Base-by-base conservation (phyloP, 1,140 invertebrate genomes). In the Diploscapter pachys region DNA sequence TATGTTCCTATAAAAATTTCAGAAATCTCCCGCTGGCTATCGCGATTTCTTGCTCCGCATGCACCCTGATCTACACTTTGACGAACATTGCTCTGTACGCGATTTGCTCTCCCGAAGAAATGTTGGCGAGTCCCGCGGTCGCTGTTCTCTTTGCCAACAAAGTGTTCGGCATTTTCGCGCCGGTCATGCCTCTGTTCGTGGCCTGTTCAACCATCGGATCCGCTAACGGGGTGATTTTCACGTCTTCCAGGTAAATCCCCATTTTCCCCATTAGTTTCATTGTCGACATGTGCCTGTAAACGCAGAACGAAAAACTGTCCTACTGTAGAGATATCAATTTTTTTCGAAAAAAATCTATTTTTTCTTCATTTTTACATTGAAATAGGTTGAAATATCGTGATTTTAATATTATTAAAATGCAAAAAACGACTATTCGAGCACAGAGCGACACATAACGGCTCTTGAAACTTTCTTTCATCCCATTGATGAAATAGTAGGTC, bases 31-130 rank as follows among this genome's bases (percentile, higher is more conserved):
- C 96, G 5, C 90, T 90, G 74, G 95, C 96, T 4, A 98, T 99
- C 81, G 93, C 90, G 71, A 96, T 98, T 80, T 98, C 95, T 0
- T 95, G 93, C 85, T 89, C 92, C 9, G 87, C 98, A 70, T 94
- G 96, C 8, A 99, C 95, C 3, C 82, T 96, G 3, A 93, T 99
- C 9, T 99, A 99, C 85, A 92, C 95, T 0, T 88, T 97, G 77
- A 93, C 95, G 4, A 99, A 98, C 84, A 89, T 98, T 50, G 95
- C 96, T 9, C 98, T 98, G 88, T 98, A 95, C 87, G 95, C 95
- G 1, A 95, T 93, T 0, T 88, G 98, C 3, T 93, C 91, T 3
- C 92, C 92, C 0, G 86, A 88, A 0, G 92, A 96, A 86, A 92
- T 99, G n/a, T 82, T 98, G 1, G 90, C 90, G 0, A 95, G 93